phyloP scores from a whole-genome alignment of 2,888 invertebrate genomes.

The Caenorhabditis afra region DNA sequence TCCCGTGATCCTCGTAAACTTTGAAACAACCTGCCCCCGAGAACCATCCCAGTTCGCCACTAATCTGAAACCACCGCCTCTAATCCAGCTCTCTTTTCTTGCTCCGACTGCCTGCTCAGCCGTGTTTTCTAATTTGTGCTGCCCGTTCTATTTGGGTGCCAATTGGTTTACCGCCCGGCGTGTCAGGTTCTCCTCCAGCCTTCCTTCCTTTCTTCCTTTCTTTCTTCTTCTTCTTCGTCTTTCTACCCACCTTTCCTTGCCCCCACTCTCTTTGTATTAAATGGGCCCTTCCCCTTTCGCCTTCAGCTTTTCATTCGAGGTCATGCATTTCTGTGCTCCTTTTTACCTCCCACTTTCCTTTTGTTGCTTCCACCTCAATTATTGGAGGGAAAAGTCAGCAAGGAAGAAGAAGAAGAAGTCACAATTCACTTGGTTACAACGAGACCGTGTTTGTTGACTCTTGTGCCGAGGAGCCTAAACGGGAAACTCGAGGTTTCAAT shows the following conservation, averaged over 20 bases:
- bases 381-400: constrained; percentile 9
- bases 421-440: not conserved
- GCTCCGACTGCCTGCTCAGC: not conserved
- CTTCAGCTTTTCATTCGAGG: constrained; percentile 38
- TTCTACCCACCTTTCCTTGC: not conserved
- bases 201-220: constrained; percentile 17
- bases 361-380: constrained; percentile 38
- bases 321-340: constrained; percentile 51
- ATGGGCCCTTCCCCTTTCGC: constrained; percentile 25
- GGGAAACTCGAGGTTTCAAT: constrained; percentile 3
- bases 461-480: too few species aligned
- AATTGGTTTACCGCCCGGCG: constrained; percentile 34
- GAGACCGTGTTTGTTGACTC: too few species aligned
- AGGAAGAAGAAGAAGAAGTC: not conserved
- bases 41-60: not conserved
- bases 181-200: not conserved
- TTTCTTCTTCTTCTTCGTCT: constrained; percentile 1
- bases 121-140: constrained; percentile 38
- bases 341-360: constrained; percentile 13
- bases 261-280: constrained; percentile 24
- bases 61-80: not conserved
- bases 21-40: too few species aligned
- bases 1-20: too few species aligned
- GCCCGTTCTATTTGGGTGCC: constrained; percentile 15
- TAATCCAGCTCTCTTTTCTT: constrained; percentile 8